A percentile compares a stretch with the other conserved stretches of the same genome.
Evolutionary conservation across 2,888 invertebrate species (phyloP).

Genomic region (Furcula furcula): DNA sequence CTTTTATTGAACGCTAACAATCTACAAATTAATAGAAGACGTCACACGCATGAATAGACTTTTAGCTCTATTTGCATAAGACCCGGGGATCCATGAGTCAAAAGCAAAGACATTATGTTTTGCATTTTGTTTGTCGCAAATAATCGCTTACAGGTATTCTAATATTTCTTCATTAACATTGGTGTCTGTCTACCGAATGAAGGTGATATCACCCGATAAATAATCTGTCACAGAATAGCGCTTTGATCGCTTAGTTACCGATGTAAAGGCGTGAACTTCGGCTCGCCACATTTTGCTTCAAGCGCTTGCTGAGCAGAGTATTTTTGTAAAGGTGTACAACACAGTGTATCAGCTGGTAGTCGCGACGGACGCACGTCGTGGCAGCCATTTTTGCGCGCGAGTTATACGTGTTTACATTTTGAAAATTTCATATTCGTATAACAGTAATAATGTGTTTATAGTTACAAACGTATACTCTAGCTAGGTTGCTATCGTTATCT

Average conservation of each 20-base stretch:
- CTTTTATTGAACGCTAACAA: too few species aligned
- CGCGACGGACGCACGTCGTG: constrained; percentile 51
- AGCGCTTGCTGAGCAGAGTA: constrained; percentile 41
- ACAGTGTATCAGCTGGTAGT: constrained; percentile 60
- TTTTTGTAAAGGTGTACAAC: constrained; percentile 39
- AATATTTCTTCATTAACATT: constrained; percentile 19
- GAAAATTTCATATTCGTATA: constrained; percentile 12
- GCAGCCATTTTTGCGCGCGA: constrained; percentile 36
- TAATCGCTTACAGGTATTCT: constrained; percentile 1
- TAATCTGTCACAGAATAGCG: constrained; percentile 27
- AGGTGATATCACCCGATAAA: constrained; percentile 28
- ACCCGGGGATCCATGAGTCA: too few species aligned
- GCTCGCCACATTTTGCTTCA: constrained; percentile 29
- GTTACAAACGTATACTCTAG: too few species aligned
- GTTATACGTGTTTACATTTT: constrained; percentile 44
- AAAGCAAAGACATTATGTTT: too few species aligned
- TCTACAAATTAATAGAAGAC: too few species aligned
- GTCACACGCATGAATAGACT: too few species aligned
- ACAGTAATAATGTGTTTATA: constrained; percentile 12
- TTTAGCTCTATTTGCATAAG: too few species aligned
- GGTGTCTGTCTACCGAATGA: constrained; percentile 18
- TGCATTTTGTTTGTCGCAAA: too few species aligned
- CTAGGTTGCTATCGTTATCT: not conserved
- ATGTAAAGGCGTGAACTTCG: not conserved
- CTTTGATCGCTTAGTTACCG: constrained; percentile 26